Base-by-base conservation (phyloP, 2,888 invertebrate genomes). In the Incurvaria masculella region DNA sequence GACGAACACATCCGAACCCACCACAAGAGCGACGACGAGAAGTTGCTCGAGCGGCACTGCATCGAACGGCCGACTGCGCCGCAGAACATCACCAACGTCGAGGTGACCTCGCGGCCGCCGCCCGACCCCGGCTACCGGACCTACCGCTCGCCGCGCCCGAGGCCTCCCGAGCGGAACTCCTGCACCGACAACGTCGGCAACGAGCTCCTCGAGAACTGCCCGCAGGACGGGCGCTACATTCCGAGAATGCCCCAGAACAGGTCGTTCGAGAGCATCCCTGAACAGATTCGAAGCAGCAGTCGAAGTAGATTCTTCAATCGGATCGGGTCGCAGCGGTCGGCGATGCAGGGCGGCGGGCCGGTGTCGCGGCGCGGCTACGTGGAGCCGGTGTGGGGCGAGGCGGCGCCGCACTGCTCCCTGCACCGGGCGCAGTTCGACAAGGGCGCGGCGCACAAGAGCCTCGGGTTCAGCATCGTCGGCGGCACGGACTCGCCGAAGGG, bases 401-500 rank as follows among this genome's bases (percentile, higher is more conserved):
- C 62, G 18, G 65, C 68, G 56, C 63, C 69, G 16, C 66, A 74
- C 53, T 69, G 60, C 50, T 66, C 69, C 21, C 56, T 73, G 52
- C 72, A 76, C 51, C 70, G 62, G 61, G 81, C 85, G 11, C 83
- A 84, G 48, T 91, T 91, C 65, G 86, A 87, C 72, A 94, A 94
- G 70, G 93, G 93, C 21, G 83, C 83, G 4, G 89, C 91, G 21
- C 87, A 88, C 59, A 93, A 91, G 68, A 91, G 92, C 48, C 80
- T 94, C 45, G 94, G 94, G 33, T 94, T 94, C 66, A 93, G 92
- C 64, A 91, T 94, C 58, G 94, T 94, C 23, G 94, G 94, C 46
- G 94, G 94, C 43, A 84, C 87, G 45, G 94, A 94, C 69, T 91
- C 92, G 2, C 89, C 92, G 0, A 89, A 89, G 68, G 93, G 92